These are phyloP conservation scores for Phenganax marumi DNA, from an alignment of 92 coral and sea anemone genomes.

Conservation along the genomic window DNA sequence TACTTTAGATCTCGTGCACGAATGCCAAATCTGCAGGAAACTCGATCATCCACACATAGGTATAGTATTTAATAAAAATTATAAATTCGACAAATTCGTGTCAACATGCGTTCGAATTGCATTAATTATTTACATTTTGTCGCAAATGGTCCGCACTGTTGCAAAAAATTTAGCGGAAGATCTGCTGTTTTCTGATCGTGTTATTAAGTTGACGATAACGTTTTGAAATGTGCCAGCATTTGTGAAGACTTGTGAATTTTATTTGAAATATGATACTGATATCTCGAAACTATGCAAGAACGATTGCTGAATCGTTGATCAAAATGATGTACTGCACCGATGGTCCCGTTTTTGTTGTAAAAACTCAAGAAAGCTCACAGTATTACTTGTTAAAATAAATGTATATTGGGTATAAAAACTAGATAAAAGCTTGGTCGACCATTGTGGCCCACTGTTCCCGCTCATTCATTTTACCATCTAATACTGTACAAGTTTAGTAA, in stretches of 20 bases:
- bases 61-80: conserved; percentile 30
- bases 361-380: too few relatives aligned
- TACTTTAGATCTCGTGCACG: conserved; percentile 79
- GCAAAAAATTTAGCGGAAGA: not conserved
- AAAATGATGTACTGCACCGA: too few relatives aligned
- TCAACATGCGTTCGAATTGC: not conserved
- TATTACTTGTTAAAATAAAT: too few relatives aligned
- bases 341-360: too few relatives aligned
- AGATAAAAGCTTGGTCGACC: too few relatives aligned
- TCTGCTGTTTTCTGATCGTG: too few relatives aligned
- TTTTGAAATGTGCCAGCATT: conserved; percentile 1
- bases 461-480: too few relatives aligned
- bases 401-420: too few relatives aligned
- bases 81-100: not conserved
- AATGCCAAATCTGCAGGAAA: conserved; percentile 87
- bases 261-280: conserved; percentile 14
- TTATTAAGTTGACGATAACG: too few relatives aligned
- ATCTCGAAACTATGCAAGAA: not conserved
- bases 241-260: not conserved
- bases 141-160: not conserved
- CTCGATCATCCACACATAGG: conserved; percentile 93
- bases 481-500: too few relatives aligned
- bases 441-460: too few relatives aligned
- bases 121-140: conserved; percentile 18
- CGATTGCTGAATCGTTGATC: too few relatives aligned